Base-by-base conservation (phyloP, 2,797 vertebrate genomes). In the Vultur gryphus region DNA sequence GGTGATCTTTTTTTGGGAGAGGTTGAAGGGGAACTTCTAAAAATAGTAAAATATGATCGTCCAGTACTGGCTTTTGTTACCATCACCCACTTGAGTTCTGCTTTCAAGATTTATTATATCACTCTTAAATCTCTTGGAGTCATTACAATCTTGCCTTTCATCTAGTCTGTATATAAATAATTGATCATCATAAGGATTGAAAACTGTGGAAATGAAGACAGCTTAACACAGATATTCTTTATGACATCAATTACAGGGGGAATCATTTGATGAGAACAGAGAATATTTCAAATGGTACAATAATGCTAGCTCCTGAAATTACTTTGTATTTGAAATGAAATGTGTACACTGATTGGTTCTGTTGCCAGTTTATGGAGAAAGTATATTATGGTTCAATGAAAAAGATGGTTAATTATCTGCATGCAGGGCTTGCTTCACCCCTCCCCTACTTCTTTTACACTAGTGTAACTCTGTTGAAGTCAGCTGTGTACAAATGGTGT, bases 151-250 rank as follows among this genome's bases (percentile, higher is more conserved):
- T 96, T 97, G 95, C 96, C 97, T 98, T 97, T 98, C 97, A 96
- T 98, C 97, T 98, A 93, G 92, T 62, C 94, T 96, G 94, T 97
- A 94, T 97, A 95, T 98, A 98, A 98, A 98, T 98, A 98, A 98
- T 98, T 98, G 98, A 98, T 98, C 97, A 98, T 97, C 97, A 94
- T 96, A 97, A 97, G 97, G 97, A 97, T 96, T 97, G 96, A 97
- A 97, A 97, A 97, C 94, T 91, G 83, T 97, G 96, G 97, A 98
- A 97, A 97, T 95, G 97, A 98, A 96, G 96, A 97, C 97, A 97
- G 97, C 96, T 97, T 97, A 98, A 97, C 97, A 97, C 79, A 97
- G 97, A 98, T 98, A 98, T 98, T 98, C 97, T 98, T 98, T 98
- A 98, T 97, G 98, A 98, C 97, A 98, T 98, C 98, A 98, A 98